Evolutionary conservation across 2,797 vertebrate genomes (phyloP), one percentile per base, ranked within the genome.

Genomic region (Neosilurus mollespiculum): DNA sequence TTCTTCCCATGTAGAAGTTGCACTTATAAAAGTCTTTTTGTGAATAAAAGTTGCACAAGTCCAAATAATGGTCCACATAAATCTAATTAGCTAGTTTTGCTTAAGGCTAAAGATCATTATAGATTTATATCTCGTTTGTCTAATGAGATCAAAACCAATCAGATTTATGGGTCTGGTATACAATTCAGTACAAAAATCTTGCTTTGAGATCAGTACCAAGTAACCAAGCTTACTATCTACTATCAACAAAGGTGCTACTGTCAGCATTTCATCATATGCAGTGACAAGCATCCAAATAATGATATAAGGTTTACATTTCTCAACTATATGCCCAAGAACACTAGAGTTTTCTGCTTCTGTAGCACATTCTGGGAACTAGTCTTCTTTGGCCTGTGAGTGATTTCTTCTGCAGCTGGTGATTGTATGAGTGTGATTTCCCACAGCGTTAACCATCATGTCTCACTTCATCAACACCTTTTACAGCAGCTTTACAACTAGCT

Each of bases 381-480:
- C 70, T 78, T 83, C 81, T 73, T 80, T 70, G 78, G 75, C 54
- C 81, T 49, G 73, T 70, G 53, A 80, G 78, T 77, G 85, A 86
- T 86, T 85, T 86, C 83, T 84, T 16, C 53, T 56, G 54, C 78
- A 86, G 81, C 82, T 73, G 83, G 84, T 73, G 73, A 87, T 72
- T 62, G 77, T 75, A 62, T 80, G 64, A 78, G 79, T 62, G 82
- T 84, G 82, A 86, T 86, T 87, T 86, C 79, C 73, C 83, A 78
- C 76, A 78, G 78, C 30, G 53, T 70, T 78, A 66, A 75, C 81
- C 82, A 77, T 86, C 84, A 85, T 69, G 82, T 87, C 81, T 83
- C 86, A 79, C 83, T 82, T 65, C 83, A 86, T 89, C 85, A 86
- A 85, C 78, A 81, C 64, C 58, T 77, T 85, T 85, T 80, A 81